Conservation (phyloP, 2,888 invertebrate genomes). For the Drosophila rellima region DNA sequence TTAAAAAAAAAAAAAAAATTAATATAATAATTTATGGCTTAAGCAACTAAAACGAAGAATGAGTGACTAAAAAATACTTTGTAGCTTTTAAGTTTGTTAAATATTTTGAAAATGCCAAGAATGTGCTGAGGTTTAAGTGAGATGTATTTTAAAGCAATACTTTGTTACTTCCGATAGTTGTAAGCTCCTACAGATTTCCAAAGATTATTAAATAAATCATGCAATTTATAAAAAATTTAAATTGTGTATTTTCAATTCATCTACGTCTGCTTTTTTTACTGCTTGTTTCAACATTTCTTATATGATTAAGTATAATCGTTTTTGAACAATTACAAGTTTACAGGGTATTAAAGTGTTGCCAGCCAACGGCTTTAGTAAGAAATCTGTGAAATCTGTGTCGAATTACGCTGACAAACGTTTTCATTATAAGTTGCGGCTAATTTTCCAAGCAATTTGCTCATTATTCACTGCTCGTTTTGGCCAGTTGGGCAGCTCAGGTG, state of each 20-base stretch:
- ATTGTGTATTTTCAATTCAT: no score
- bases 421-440: conserved; percentile 52
- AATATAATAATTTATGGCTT: conserved; percentile 42
- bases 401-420: conserved; percentile 74
- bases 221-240: no score
- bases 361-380: conserved; percentile 18
- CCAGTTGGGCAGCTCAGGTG: conserved; percentile 40
- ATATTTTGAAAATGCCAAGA: no score
- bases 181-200: neutral
- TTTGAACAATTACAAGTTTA: neutral
- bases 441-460: conserved; percentile 59
- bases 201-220: neutral
- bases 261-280: no score
- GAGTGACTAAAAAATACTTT: conserved; percentile 14
- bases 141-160: neutral
- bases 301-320: neutral
- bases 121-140: no score
- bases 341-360: conserved; percentile 34
- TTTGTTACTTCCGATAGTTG: neutral
- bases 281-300: no score
- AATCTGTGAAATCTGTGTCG: conserved; percentile 67
- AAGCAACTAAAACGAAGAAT: neutral
- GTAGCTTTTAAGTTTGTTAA: no score
- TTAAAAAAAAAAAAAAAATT: conserved; percentile 19
- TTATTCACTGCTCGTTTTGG: conserved; percentile 55